Evolutionary conservation across 2,888 invertebrate species (phyloP), one percentile per base, ranked within the genome.

Genomic region (Apoda limacodes): DNA sequence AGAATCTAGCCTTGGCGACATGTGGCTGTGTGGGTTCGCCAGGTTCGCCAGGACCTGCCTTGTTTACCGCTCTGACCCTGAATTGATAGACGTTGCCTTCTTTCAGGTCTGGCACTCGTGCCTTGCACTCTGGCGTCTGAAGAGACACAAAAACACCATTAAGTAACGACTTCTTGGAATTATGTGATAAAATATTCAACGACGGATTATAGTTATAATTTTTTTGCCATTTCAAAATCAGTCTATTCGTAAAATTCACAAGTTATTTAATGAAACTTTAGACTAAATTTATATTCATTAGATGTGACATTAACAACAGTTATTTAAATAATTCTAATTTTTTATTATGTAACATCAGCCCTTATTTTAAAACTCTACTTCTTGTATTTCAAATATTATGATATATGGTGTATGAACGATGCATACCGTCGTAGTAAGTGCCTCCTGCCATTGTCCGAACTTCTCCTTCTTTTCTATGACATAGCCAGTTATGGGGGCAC

Each of bases 1-100:
- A 71, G 83, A 89, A 90, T 61, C 92, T 85, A 13, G 93, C 92
- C 74, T 95, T 95, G 13, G 93, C 92, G 25, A 91, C 74, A 47
- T 95, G 94, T 37, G 90, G 92, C 45, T 92, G 88, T 0, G 95
- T 93, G 3, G 93, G 84, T 40, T 95, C 95, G 31, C 93, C 92
- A 1, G 96, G 93, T 50, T 95, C 95, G 19, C 94, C 91, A 1
- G 90, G 89, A 2, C 98, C 97, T 5, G 95, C 97, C 69, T 96
- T 96, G 75, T 98, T 98, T 10, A 95, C 88, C 19, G 97, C 96
- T 4, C 90, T 84, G 0, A 98, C 92, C n/a, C 97, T 84, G 85
- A 98, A 98, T 74, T 97, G 96, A 70, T 97, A 97, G 9, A 90
- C 88, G 55, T 94, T 92, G 42, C 95, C 95, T 74, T 95, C 94